Conservation (phyloP, 2,888 invertebrate species). For the Lasioglossum leucozonium region DNA sequence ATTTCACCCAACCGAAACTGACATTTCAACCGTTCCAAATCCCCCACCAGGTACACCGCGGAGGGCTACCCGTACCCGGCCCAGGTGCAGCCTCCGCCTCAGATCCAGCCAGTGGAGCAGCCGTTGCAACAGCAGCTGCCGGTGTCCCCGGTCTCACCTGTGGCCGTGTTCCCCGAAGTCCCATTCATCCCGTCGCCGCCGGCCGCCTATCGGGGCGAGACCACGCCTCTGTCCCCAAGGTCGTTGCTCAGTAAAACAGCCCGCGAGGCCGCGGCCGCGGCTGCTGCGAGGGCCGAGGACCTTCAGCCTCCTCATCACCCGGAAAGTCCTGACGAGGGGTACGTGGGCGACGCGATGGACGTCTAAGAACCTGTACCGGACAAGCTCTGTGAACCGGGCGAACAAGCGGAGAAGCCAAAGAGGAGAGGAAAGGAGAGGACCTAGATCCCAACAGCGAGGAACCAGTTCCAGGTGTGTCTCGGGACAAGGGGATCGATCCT, state of each 20-base stretch:
- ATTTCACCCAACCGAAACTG: not conserved
- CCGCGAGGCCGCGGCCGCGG: constrained; percentile 85
- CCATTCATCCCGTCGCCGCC: constrained; percentile 89
- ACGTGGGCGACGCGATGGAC: constrained; percentile 90
- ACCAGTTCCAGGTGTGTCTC: not conserved
- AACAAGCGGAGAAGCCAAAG: not conserved
- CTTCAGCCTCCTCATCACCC: constrained; percentile 86
- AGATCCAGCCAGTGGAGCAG: constrained; percentile 83
- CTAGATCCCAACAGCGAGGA: not conserved
- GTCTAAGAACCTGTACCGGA: constrained; percentile 72
- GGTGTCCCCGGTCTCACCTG: constrained; percentile 76
- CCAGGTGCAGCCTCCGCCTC: constrained; percentile 75
- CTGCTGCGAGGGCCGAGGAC: constrained; percentile 87
- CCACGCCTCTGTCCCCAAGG: constrained; percentile 85
- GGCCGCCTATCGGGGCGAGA: constrained; percentile 89
- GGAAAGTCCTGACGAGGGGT: constrained; percentile 95
- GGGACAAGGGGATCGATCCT: constrained; percentile 4
- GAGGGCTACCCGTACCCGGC: constrained; percentile 91
- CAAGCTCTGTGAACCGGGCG: not conserved
- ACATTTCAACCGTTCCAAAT: not conserved
- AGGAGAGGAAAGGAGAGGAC: not conserved
- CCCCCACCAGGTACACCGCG: constrained; percentile 87
- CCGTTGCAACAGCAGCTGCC: constrained; percentile 81
- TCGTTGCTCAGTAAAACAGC: constrained; percentile 84
- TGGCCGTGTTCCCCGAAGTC: constrained; percentile 79